Evolutionary conservation across 2,113 vertebrate genomes (phyloP), one percentile per base, ranked within the genome.

Genomic region (Trogon surrucura): DNA sequence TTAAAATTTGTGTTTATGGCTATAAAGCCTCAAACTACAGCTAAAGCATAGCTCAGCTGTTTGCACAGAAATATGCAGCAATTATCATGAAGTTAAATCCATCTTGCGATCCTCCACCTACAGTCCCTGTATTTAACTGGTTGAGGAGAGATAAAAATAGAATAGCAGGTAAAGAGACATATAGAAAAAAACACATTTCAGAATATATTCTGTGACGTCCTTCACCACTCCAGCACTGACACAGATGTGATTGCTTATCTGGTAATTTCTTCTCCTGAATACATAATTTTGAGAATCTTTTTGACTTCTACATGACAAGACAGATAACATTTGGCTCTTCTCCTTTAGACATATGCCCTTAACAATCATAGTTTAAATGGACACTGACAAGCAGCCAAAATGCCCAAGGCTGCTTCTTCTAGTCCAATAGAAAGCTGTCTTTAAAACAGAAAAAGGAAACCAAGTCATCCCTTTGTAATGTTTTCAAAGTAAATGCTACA

Each of bases 111-210:
- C 36, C 80, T 51, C 88, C 73, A 81, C 80, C 88, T 66, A 78
- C 38, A 62, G 16, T 66, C 56, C 61, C 66, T 80, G 27, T 34
- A 84, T 75, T 73, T 83, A 90, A 81, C 66, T 78, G 51, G 60
- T 21, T 73, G 67, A 45, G 41, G n/a, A 92, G 36, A 44, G 38
- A 80, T 16, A 94, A 95, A 80, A 93, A 95, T 67, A 94, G 91
- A 93, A 56, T 4, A 90, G 38, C 51, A 89, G 85, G 79, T 93
- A 84, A 7, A 50, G 10, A 44, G 19, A 48, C 45, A 48, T 12
- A 25, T 16, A 74, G 36, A 38, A 27, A 50, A 85, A 88, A 38
- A 36, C 64, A 50, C 7, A 25, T 21, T 81, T 80, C 64, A 78
- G 89, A n/a, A 38, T 78, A 80, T 18, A 9, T 78, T 36, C 69